Evolutionary conservation across 2,113 vertebrate species (phyloP).

Genomic region (Turdus rufiventris): DNA sequence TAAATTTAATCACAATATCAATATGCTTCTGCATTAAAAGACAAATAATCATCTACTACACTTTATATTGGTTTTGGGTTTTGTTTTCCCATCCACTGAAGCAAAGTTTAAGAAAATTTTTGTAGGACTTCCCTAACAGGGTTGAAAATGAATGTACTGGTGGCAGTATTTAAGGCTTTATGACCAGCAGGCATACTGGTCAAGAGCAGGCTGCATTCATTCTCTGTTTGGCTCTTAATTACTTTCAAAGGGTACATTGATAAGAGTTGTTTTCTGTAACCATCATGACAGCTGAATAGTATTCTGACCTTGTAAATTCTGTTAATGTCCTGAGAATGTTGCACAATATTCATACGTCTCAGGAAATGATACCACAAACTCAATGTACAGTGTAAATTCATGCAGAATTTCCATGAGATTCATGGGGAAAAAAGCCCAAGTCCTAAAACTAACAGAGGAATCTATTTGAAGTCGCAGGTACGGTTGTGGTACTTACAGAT

Average conservation of each 20-base stretch:
- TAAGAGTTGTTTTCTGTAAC: background rate
- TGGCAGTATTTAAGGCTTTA: background rate
- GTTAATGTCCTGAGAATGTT: background rate
- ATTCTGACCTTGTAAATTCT: background rate
- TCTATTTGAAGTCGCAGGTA: background rate
- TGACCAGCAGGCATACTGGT: background rate
- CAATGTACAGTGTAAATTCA: background rate
- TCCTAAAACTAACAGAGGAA: background rate
- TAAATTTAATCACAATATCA: background rate
- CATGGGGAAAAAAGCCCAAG: background rate
- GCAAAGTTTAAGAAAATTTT: background rate
- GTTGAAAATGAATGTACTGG: background rate
- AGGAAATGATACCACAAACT: background rate
- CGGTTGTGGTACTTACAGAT: background rate
- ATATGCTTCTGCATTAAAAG: background rate
- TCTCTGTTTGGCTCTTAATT: background rate
- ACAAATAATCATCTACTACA: background rate
- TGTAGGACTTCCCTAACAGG: background rate
- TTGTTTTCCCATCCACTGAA: background rate
- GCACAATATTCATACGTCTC: background rate
- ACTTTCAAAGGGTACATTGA: background rate
- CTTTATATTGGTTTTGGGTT: background rate
- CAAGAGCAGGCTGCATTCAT: background rate
- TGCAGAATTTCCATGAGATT: background rate
- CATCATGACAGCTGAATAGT: background rate